Evolutionary conservation across 2,113 vertebrate genomes (phyloP).

Genomic region (Proterorhinus semilunaris): DNA sequence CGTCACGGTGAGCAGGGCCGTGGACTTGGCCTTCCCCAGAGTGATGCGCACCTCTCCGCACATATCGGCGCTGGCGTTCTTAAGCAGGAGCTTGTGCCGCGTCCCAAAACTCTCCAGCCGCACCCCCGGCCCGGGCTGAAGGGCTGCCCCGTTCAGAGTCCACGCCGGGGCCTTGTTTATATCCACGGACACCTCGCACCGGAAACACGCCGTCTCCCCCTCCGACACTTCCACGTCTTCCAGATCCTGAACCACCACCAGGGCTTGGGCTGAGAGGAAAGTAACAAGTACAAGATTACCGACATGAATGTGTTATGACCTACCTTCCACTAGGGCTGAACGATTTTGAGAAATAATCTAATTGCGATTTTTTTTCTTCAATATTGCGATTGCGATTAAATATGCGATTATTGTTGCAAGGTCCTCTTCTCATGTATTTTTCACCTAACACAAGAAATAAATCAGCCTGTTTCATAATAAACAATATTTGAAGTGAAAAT

Average conservation of each 20-base stretch:
- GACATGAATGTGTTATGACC: not conserved
- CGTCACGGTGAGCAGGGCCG: slow-evolving; percentile 59
- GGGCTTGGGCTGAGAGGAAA: slow-evolving; percentile 62
- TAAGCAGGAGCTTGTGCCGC: slow-evolving; percentile 74
- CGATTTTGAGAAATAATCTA: no score
- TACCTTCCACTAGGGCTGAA: slow-evolving; percentile 86
- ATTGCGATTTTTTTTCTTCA: no score
- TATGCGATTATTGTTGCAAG: no score
- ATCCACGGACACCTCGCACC: slow-evolving; percentile 76
- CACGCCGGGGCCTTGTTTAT: slow-evolving; percentile 70
- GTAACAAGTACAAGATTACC: not conserved
- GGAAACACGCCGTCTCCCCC: slow-evolving; percentile 62
- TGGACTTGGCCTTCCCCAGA: slow-evolving; percentile 74
- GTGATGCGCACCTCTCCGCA: slow-evolving; percentile 75
- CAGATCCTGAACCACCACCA: slow-evolving; percentile 69
- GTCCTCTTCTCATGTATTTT: no score
- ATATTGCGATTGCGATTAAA: no score
- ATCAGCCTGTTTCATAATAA: no score
- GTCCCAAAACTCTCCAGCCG: slow-evolving; percentile 68
- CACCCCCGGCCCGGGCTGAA: slow-evolving; percentile 57
- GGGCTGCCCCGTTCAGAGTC: slow-evolving; percentile 73
- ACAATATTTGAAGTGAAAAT: no score
- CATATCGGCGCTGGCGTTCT: slow-evolving; percentile 66
- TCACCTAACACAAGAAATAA: no score
- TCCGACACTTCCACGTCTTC: slow-evolving; percentile 69